phyloP scores from a whole-genome alignment of 2,797 vertebrate genomes.

The Microtus californicus region DNA sequence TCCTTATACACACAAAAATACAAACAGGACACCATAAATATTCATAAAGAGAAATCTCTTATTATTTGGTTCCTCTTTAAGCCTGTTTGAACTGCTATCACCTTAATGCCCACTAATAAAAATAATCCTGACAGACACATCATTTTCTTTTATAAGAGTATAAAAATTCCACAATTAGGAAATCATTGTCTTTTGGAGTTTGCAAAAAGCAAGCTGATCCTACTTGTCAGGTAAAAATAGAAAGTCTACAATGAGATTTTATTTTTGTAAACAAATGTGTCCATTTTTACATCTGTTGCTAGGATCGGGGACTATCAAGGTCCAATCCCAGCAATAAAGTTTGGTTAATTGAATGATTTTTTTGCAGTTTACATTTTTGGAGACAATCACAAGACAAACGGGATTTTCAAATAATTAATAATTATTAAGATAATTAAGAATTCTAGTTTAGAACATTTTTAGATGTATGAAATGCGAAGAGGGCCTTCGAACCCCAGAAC shows the following conservation, averaged over 20 bases:
- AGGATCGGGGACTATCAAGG: background rate
- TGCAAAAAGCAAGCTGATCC: slow-evolving; percentile 53
- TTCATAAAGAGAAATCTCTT: slow-evolving; percentile 58
- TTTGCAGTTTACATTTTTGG: background rate
- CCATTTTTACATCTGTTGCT: background rate
- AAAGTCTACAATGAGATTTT: background rate
- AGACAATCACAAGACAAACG: background rate
- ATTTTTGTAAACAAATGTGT: background rate
- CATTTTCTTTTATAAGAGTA: slow-evolving; percentile 76
- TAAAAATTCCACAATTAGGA: slow-evolving; percentile 29
- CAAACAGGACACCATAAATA: background rate
- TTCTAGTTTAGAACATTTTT: slow-evolving; percentile 12
- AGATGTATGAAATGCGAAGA: background rate
- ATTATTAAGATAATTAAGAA: background rate
- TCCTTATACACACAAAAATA: background rate
- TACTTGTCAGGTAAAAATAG: slow-evolving; percentile 59
- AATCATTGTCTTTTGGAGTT: background rate
- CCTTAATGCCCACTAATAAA: slow-evolving; percentile 83
- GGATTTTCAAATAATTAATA: background rate
- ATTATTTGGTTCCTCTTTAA: slow-evolving; percentile 76
- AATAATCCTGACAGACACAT: slow-evolving; percentile 80
- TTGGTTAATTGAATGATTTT: background rate
- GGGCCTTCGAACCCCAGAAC: background rate
- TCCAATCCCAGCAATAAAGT: background rate
- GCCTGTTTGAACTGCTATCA: slow-evolving; percentile 82